Base-by-base conservation (phyloP, 2,113 vertebrate species). In the Xenopus tropicalis region DNA sequence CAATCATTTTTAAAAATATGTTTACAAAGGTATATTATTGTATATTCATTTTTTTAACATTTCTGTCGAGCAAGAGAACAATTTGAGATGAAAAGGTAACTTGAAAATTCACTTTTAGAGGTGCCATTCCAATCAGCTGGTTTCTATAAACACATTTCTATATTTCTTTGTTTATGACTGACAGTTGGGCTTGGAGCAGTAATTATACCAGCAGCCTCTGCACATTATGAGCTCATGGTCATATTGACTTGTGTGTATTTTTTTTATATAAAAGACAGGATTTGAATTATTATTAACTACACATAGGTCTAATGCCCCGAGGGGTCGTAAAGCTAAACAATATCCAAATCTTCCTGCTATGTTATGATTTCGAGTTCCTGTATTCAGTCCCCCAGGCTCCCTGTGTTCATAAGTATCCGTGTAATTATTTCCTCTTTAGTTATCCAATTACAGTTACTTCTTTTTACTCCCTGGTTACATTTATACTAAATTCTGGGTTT, bases 341-440 rank as follows among this genome's bases (percentile, higher is more conserved):
- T 76, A 63, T 76, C 68, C 58, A 76, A 69, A 69, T 69, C 59
- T 69, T 69, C 57, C 58, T 56, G 73, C 48, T 63, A 51, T 58
- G 25, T 22, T 24, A 67, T 67, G 73, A 69, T 54, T 63, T 24
- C 14, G 11, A 69, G 66, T 76, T 76, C 73, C 73, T 69, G 73
- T 69, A 69, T 17, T 51, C 16, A 1, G 29, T 24, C 69, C 73
- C 73, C 73, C 48, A 24, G 58, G 23, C 58, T 63, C 37, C 17
- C 10, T 42, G 48, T 54, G 19, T 63, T 69, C 66, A 25, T 54
- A 21, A 43, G 46, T 37, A 43, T 76, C 42, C 44, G 69, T 76
- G 57, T 69, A 69, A 76, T 76, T 76, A 58, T 69, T 76, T 76
- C 66, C 73, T 51, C 54, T 76, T 62, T 56, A 29, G 66, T 76